Conservation (phyloP, 2,888 invertebrate genomes). For the Keiferia lycopersicella region DNA sequence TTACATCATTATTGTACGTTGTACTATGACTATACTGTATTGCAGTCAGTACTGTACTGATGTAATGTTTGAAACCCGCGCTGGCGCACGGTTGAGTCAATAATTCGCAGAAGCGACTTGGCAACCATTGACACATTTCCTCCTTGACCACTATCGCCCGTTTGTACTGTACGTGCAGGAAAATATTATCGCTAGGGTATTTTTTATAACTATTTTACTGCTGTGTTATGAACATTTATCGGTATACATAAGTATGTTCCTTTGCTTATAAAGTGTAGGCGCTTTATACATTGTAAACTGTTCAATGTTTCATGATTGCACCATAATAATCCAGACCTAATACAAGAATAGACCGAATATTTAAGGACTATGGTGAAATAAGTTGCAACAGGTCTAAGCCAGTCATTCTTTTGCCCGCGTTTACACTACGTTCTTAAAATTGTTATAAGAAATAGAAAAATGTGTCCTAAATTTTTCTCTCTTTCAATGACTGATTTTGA, state of each 20-base stretch:
- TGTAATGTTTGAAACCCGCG: slow-evolving; percentile 11
- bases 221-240: background rate
- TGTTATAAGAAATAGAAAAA: no score
- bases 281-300: no score
- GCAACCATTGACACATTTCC: slow-evolving; percentile 31
- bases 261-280: background rate
- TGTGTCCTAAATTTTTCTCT: no score
- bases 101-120: slow-evolving; percentile 39
- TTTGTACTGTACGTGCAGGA: slow-evolving; percentile 15
- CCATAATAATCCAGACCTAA: no score
- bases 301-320: no score
- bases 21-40: background rate
- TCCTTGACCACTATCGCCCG: slow-evolving; percentile 22
- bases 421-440: no score
- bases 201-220: background rate
- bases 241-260: background rate
- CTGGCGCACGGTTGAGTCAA: slow-evolving; percentile 39
- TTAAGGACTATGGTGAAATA: no score
- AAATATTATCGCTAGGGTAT: slow-evolving; percentile 26
- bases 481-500: no score
- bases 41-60: slow-evolving; percentile 13
- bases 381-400: no score
- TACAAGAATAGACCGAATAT: no score
- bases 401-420: no score
- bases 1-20: background rate